Conservation (phyloP, 2,888 invertebrate species). For the Drosophila kambysellisi region DNA sequence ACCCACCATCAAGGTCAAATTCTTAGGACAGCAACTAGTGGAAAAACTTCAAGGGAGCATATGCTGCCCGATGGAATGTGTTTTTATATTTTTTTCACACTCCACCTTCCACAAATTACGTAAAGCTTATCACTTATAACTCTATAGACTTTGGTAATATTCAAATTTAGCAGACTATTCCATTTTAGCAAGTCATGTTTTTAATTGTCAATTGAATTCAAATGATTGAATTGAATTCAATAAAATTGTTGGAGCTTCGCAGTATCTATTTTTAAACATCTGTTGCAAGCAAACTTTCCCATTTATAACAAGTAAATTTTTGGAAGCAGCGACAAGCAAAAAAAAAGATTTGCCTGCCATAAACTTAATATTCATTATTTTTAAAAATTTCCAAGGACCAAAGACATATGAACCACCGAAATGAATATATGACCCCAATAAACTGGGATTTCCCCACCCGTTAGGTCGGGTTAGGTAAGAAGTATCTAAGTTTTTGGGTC, state of each 20-base stretch:
- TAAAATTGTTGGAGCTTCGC: background rate
- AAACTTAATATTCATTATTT: too few relatives aligned
- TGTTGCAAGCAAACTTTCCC: constrained; percentile 17
- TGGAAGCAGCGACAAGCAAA: too few relatives aligned
- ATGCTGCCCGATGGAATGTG: background rate
- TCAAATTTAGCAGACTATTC: background rate
- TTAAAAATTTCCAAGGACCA: too few relatives aligned
- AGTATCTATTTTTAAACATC: background rate
- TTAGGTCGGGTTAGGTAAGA: too few relatives aligned
- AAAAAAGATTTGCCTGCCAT: too few relatives aligned
- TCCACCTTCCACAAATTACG: background rate
- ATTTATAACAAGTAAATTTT: background rate
- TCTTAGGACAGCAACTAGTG: background rate
- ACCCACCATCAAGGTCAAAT: background rate
- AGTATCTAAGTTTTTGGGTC: too few relatives aligned
- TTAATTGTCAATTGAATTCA: background rate
- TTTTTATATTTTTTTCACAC: background rate
- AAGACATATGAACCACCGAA: too few relatives aligned
- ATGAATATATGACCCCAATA: too few relatives aligned
- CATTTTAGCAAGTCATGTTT: background rate
- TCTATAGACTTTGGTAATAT: background rate
- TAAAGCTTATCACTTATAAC: background rate
- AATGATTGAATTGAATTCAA: background rate
- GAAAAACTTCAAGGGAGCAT: background rate
- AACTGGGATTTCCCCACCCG: too few relatives aligned